Base-by-base conservation (phyloP, 2,888 invertebrate genomes). In the Sinhomidia bicolor region DNA sequence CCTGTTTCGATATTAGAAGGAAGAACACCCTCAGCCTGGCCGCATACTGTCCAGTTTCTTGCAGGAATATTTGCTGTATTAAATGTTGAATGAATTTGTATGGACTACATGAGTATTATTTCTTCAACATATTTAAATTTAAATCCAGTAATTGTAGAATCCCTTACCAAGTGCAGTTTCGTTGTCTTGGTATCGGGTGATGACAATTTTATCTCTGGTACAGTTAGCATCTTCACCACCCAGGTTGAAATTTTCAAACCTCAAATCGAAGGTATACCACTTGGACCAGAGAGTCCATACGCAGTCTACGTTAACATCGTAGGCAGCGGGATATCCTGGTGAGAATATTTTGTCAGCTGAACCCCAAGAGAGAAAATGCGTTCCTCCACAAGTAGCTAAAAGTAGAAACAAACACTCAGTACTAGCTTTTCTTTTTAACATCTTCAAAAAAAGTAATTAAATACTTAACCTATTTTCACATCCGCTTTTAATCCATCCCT, bases 401-500 rank as follows among this genome's bases (percentile, higher is more conserved):
- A 44, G 60, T 17, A 62, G 14, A 20, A 23, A n/a, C n/a, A n/a
- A n/a, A n/a, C n/a, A n/a, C n/a, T n/a, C n/a, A n/a, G n/a, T n/a
- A n/a, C n/a, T n/a, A n/a, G n/a, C n/a, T n/a, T n/a, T n/a, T n/a
- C n/a, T n/a, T n/a, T n/a, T n/a, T n/a, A n/a, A n/a, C n/a, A n/a
- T n/a, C n/a, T n/a, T n/a, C n/a, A 29, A 68, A 29, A 68, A 1
- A 10, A 9, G 9, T 51, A 10, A 4, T 51, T 3, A 51, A 6
- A 14, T 3, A 10, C 14, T 14, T 4, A 14, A 94, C 96, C 96
- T 87, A 96, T 94, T 41, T 95, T 95, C 54, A 96, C 94, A 85
- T 95, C 95, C 0, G 96, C 96, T 93, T 95, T 95, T 93, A 98
- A 98, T 9, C 97, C 97, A 93, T 96, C 96, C 90, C 95, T 95